Evolutionary conservation across 35 echinoderm and acorn worm genomes (phyloP).

Genomic region (Chiridota heheva): DNA sequence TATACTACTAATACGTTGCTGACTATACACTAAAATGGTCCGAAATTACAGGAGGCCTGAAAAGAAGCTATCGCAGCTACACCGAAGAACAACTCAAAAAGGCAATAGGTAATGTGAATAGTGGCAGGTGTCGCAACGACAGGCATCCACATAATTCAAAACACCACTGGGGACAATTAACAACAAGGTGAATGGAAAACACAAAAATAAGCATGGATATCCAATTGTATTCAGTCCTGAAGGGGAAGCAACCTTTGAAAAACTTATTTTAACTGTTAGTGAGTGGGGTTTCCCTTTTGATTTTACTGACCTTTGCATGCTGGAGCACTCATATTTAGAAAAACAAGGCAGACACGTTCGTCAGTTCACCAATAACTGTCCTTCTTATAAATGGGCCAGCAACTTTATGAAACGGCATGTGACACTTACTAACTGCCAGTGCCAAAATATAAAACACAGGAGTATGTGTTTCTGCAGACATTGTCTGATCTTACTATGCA

Average conservation of each 20-base stretch:
- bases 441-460: conserved; percentile 34
- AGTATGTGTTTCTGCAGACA: conserved; percentile 35
- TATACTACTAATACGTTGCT: background rate
- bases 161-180: conserved; percentile 22
- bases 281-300: conserved; percentile 39
- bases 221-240: conserved; percentile 16
- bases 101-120: conserved; percentile 1
- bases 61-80: conserved; percentile 4
- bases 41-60: conserved; percentile 8
- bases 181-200: conserved; percentile 30
- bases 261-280: conserved; percentile 12
- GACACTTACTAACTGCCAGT: conserved; percentile 7
- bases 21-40: too few species aligned
- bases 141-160: background rate
- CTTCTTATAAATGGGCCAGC: conserved; percentile 23
- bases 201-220: conserved; percentile 27
- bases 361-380: background rate
- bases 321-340: conserved; percentile 8
- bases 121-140: background rate
- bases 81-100: conserved; percentile 1
- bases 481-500: conserved; percentile 16
- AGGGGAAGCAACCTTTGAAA: conserved; percentile 3
- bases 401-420: conserved; percentile 20
- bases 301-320: conserved; percentile 2
- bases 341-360: conserved; percentile 4